phyloP scores from a whole-genome alignment of 2,797 vertebrate genomes.

The Sebastiscus tertius region DNA sequence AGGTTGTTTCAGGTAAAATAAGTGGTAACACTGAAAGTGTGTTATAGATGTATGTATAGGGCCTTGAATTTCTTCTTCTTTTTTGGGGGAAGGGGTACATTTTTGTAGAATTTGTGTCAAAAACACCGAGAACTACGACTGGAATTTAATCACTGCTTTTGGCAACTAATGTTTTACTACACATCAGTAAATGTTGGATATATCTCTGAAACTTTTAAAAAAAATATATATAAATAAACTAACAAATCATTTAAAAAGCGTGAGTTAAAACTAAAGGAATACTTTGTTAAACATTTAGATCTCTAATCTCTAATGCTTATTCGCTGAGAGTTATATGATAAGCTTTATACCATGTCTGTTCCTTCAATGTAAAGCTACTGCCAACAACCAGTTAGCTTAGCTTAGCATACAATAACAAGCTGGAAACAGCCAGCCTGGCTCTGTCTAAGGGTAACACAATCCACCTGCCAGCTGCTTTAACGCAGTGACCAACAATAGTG shows the following conservation, averaged over 20 bases:
- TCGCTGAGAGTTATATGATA: not conserved
- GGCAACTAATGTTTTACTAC: not conserved
- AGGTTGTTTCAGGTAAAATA: not conserved
- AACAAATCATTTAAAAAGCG: not conserved
- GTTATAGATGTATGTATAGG: not conserved
- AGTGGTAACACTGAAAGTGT: not conserved
- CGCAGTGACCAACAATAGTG: not conserved
- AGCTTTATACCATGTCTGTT: not conserved
- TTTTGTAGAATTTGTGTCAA: not conserved
- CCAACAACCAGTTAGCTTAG: not conserved
- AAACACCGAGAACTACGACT: accelerated
- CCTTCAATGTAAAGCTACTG: not conserved
- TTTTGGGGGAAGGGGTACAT: not conserved
- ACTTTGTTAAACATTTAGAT: not conserved
- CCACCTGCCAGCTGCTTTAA: not conserved
- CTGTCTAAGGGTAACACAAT: not conserved
- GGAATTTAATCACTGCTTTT: not conserved
- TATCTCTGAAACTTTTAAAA: not conserved
- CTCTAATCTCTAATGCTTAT: not conserved
- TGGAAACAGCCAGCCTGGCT: not conserved
- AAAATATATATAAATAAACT: not conserved
- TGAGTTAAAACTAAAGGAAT: not conserved
- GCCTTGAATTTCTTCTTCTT: not conserved
- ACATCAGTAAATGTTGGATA: not conserved
- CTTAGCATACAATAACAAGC: not conserved